Percentiles rank a stretch among this genome's conserved stretches.
Evolutionary conservation across 2,113 vertebrate genomes (phyloP).

Genomic region (Aspidoscelis tigris): DNA sequence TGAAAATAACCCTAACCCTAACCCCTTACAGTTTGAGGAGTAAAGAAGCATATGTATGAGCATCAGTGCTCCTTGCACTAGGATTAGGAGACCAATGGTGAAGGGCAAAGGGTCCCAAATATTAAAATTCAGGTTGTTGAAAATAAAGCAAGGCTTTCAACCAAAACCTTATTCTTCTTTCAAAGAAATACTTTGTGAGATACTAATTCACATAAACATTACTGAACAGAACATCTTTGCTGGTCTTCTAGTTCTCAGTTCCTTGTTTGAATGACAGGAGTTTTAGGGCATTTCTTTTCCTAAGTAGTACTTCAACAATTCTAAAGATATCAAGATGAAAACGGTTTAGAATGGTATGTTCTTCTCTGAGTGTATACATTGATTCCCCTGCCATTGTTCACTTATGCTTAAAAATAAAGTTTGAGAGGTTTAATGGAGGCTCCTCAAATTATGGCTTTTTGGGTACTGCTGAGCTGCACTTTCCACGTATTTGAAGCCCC

Average conservation of each 20-base stretch:
- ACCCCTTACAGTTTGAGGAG: neutral
- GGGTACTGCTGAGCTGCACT: no score
- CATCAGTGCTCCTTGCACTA: no score
- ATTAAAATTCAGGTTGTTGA: no score
- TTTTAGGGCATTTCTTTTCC: constrained; percentile 45
- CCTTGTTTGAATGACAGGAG: neutral
- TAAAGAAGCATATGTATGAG: neutral
- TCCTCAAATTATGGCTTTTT: no score
- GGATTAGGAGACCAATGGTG: no score
- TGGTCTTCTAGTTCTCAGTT: constrained; percentile 49
- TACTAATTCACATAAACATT: neutral
- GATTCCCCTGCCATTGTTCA: neutral
- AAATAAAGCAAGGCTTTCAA: no score
- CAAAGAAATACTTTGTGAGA: no score
- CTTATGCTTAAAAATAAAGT: neutral
- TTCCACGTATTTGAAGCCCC: no score
- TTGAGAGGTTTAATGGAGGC: accelerated
- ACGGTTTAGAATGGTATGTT: neutral
- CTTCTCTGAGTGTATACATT: accelerated
- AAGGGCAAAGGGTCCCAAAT: no score
- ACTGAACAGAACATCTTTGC: constrained; percentile 36
- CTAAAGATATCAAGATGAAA: neutral
- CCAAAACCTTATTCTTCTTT: no score
- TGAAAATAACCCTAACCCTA: constrained; percentile 4
- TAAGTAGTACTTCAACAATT: constrained; percentile 9